Percentiles rank a stretch among this genome's conserved stretches.
Evolutionary conservation across 2,113 vertebrate genomes (phyloP).

Genomic region (Toxostoma redivivum): DNA sequence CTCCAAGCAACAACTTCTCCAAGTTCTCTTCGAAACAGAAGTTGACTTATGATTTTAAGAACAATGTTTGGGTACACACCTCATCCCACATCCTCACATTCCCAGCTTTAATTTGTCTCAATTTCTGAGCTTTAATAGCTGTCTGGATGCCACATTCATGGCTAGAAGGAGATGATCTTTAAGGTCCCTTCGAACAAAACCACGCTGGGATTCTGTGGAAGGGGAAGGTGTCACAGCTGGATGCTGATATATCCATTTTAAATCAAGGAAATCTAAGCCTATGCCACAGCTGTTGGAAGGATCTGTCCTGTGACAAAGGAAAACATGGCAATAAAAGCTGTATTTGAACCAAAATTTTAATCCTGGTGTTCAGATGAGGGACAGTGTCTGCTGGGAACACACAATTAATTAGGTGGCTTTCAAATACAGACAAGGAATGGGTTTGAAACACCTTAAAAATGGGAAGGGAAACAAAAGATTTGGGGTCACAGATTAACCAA

Average conservation of each 20-base stretch:
- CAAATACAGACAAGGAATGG: not conserved
- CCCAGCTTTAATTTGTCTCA: not conserved
- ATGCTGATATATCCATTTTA: not conserved
- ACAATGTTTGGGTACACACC: not conserved
- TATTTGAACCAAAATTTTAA: not conserved
- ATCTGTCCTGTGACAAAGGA: not conserved
- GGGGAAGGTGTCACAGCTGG: not conserved
- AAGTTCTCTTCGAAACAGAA: not conserved
- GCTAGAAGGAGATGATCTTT: not conserved
- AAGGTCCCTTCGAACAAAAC: not conserved
- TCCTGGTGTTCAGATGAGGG: not conserved
- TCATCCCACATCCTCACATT: not conserved
- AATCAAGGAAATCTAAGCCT: not conserved
- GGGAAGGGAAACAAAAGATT: not conserved
- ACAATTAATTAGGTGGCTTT: not conserved
- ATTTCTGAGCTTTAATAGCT: not conserved
- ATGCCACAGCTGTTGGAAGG: not conserved
- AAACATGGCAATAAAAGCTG: not conserved
- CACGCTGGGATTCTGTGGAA: not conserved
- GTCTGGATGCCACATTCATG: not conserved
- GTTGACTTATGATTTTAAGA: not conserved
- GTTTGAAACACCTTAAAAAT: not conserved
- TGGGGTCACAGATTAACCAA: not conserved
- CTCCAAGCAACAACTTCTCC: not conserved
- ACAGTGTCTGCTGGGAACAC: not conserved